phyloP scores from a whole-genome alignment of 2,888 invertebrate species.

The Drosophila subquinaria region DNA sequence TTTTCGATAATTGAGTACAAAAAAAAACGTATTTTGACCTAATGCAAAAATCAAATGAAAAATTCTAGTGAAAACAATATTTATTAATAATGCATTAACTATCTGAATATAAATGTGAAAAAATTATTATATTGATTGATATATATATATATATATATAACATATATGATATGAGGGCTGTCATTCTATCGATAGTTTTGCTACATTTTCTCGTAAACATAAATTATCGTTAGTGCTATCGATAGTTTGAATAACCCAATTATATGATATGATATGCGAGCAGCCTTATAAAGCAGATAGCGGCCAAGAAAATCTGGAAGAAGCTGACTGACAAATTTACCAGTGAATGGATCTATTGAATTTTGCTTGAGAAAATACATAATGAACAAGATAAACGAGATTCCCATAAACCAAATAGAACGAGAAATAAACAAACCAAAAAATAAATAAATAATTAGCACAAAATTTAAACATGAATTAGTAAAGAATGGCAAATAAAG shows the following conservation, averaged over 20 bases:
- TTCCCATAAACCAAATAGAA: slow-evolving; percentile 30
- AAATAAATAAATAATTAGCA: slow-evolving; percentile 48
- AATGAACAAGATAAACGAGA: slow-evolving; percentile 29
- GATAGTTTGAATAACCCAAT: not conserved
- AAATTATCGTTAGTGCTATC: slow-evolving; percentile 10
- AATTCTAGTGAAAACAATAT: slow-evolving; percentile 32
- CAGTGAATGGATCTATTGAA: slow-evolving; percentile 24
- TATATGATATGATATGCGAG: slow-evolving; percentile 8
- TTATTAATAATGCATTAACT: slow-evolving; percentile 34
- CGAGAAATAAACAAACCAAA: slow-evolving; percentile 1
- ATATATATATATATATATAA: slow-evolving; percentile 9
- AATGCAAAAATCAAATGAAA: slow-evolving; percentile 21
- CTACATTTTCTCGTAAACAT: slow-evolving; percentile 5
- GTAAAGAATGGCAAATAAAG: slow-evolving; percentile 46
- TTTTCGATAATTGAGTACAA: slow-evolving; percentile 59
- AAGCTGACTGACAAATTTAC: slow-evolving; percentile 9
- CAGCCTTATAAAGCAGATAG: slow-evolving; percentile 31
- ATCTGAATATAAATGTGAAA: slow-evolving; percentile 45
- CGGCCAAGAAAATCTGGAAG: not conserved
- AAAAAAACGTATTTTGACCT: slow-evolving; percentile 17
- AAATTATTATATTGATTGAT: slow-evolving; percentile 36
- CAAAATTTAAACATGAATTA: slow-evolving; percentile 55
- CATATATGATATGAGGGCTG: slow-evolving; percentile 2
- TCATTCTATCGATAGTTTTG: slow-evolving; percentile 9
- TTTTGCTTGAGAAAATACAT: slow-evolving; percentile 19